Evolutionary conservation across 2,797 vertebrate species (phyloP), one percentile per base, ranked within the genome.

Genomic region (Esox masquinongy): DNA sequence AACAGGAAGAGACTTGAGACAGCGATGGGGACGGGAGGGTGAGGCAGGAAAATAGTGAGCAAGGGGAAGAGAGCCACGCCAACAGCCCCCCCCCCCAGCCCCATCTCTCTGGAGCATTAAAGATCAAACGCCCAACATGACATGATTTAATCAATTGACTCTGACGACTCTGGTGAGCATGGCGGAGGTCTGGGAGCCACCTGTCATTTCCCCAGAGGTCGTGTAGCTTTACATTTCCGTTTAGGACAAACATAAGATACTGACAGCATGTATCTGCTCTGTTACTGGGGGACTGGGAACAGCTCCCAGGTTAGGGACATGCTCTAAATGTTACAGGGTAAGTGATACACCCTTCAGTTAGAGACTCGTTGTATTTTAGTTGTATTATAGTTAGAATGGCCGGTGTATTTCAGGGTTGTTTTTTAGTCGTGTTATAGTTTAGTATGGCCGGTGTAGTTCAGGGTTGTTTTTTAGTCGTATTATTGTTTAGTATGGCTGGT

Each of bases 101-200:
- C 36, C 7, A 5, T 39, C 36, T 39, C 36, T 79, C 74, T 75
- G 50, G 17, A 76, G 59, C 67, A 76, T 51, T 73, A 79, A 78
- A 79, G 76, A 85, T 85, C 82, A 84, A 85, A 74, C 56, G 53
- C 47, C 70, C 34, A 80, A 83, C 70, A 51, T 71, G 69, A 75
- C 64, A 59, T 72, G 73, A 75, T 78, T 83, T 81, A 75, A 84
- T 80, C 79, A 70, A 84, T 77, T 79, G 78, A 85, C 75, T 86
- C 61, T 69, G 74, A 78, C 80, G 59, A 78, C 76, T 73, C 68
- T 36, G 67, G 64, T 73, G 71, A 70, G 24, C 36, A 24, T 73
- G 72, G 66, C 71, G 76, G 43, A 70, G 47, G 67, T 70, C 63
- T 69, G 47, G 74, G 51, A 49, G 51, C 34, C 63, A 29, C 50